Evolutionary conservation across 1,140 invertebrate genomes (phyloP), one percentile per base, ranked within the genome.

Genomic region (Popillia japonica): DNA sequence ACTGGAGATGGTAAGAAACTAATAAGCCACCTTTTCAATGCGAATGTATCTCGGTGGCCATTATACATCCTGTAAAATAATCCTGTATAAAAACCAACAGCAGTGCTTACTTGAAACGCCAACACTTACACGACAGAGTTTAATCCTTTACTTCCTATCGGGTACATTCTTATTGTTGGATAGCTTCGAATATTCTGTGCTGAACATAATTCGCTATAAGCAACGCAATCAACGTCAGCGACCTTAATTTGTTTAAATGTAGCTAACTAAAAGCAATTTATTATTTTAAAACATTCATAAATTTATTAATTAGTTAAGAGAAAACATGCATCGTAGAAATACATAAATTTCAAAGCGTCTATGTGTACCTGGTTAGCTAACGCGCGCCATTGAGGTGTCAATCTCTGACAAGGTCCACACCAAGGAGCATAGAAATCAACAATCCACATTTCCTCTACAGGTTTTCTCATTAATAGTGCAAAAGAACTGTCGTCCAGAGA

Each of bases 371-470:
- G 88, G 84, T 91, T 90, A 14, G 95, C 95, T 59, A 97, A 85
- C 84, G 91, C 90, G 68, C 95, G 90, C 95, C 95, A 96, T 86
- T 92, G 87, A n/a, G 90, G 89, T 6, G 93, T 94, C 77, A 96
- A 87, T 64, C 91, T 89, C 86, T 96, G 95, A 86, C 95, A 97
- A 79, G 96, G 94, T 11, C 92, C 92, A 85, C 95, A 96, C 86
- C 92, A 93, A 8, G 95, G 93, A 9, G 94, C 96, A 86, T 95
- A 96, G 85, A 93, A 96, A 86, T 96, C 96, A 73, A 96, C 90
- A 83, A 96, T 93, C 93, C 95, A 95, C 20, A 93, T 86, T 87
- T 89, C 92, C 61, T 92, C 88, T 20, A 90, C 91, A 48, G 92
- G 88, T 78, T 90, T 88, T 42, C 93, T 86, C 3, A 86, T 85